Evolutionary conservation across 2,113 vertebrate species (phyloP).

Genomic region (Spea multiplicata): DNA sequence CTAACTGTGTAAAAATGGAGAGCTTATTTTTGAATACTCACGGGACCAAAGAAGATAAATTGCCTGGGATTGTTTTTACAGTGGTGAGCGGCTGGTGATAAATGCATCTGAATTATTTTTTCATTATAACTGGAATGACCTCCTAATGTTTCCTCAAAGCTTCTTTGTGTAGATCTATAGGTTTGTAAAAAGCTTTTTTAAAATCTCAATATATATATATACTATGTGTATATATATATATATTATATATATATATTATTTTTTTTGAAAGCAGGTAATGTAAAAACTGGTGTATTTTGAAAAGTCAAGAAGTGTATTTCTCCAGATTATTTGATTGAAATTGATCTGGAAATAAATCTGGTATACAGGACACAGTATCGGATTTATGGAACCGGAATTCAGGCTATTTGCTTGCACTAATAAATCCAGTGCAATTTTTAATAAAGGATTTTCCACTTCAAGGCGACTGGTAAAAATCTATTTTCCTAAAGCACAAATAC

Average conservation of each 20-base stretch:
- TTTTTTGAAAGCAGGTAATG: not conserved
- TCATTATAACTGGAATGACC: conserved; percentile 45
- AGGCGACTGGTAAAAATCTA: not conserved
- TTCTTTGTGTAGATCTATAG: conserved; percentile 28
- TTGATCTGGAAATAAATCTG: conserved; percentile 9
- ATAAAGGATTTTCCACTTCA: not conserved
- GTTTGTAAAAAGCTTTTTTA: conserved; percentile 9
- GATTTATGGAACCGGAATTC: not conserved
- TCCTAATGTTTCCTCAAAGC: conserved; percentile 48
- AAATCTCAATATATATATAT: no score
- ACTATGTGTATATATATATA: no score
- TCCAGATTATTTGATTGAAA: conserved; percentile 15
- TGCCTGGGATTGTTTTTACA: conserved; percentile 45
- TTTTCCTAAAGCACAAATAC: not conserved
- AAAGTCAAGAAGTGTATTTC: conserved; percentile 3
- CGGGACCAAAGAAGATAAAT: conserved; percentile 43
- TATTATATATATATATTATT: not conserved
- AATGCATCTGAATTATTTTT: conserved; percentile 49
- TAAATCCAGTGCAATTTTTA: conserved; percentile 3
- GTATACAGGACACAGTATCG: not conserved
- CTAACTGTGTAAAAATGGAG: conserved; percentile 39
- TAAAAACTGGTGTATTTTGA: conserved; percentile 12
- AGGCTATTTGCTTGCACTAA: not conserved
- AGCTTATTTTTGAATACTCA: conserved; percentile 46
- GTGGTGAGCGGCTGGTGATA: conserved; percentile 37